A percentile compares a stretch with the other conserved stretches of the same genome.
Conservation (phyloP, 2,888 invertebrate genomes). For the Ormyrus nitidulus region DNA sequence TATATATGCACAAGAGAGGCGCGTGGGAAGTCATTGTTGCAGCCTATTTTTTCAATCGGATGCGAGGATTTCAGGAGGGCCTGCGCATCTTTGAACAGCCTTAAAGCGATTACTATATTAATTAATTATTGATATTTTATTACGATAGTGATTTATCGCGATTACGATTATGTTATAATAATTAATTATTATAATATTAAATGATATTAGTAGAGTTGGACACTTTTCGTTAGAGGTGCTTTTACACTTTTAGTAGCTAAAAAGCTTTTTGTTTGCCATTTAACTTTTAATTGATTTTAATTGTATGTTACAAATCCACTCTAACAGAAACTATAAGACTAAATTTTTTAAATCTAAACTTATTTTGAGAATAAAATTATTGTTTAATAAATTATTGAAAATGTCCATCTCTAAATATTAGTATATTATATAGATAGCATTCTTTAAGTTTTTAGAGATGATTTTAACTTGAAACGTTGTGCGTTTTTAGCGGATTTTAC, state of each 20-base stretch:
- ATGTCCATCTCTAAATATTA: conserved; percentile 47
- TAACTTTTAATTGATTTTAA: too few species aligned
- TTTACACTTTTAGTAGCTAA: not conserved
- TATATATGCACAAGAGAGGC: conserved; percentile 8
- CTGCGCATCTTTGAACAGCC: conserved; percentile 44
- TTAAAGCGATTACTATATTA: conserved; percentile 50
- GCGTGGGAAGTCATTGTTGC: conserved; percentile 29
- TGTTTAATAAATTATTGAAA: conserved; percentile 32
- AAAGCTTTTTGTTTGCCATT: too few species aligned
- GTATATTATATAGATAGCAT: conserved; percentile 57
- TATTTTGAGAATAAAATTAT: not conserved
- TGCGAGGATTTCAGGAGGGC: conserved; percentile 33
- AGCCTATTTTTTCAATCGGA: conserved; percentile 42
- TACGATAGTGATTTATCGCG: conserved; percentile 54
- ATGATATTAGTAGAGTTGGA: conserved; percentile 41
- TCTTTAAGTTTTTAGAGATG: conserved; percentile 61
- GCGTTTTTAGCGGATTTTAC: conserved; percentile 54
- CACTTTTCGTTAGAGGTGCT: conserved; percentile 30
- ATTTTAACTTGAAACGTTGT: conserved; percentile 57
- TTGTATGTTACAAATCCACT: too few species aligned
- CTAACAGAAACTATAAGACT: too few species aligned
- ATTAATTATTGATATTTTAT: conserved; percentile 54
- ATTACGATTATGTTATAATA: conserved; percentile 57
- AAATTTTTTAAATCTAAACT: too few species aligned
- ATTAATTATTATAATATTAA: conserved; percentile 53